A percentile compares a stretch with the other conserved stretches of the same genome.
Evolutionary conservation across 2,797 vertebrate genomes (phyloP).

Genomic region (Paguma larvata): DNA sequence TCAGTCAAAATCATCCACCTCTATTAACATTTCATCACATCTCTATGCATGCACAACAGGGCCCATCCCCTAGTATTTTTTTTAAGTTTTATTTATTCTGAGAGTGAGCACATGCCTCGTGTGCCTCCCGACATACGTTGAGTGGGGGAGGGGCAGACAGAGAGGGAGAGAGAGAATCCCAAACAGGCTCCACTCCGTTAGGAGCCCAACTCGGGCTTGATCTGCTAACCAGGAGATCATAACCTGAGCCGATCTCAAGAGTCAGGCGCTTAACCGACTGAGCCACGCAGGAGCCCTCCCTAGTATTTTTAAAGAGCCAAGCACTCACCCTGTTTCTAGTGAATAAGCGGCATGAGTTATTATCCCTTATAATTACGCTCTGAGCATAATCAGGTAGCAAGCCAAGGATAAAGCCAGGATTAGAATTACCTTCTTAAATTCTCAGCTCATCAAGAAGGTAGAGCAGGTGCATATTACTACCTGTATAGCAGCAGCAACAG

Average conservation of each 20-base stretch:
- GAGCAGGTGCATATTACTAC: background rate
- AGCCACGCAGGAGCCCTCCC: background rate
- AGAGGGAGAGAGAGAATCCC: background rate
- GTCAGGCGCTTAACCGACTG: background rate
- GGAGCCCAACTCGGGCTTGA: no score
- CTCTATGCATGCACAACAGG: background rate
- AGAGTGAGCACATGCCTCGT: background rate
- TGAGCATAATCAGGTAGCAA: slow-evolving; percentile 47
- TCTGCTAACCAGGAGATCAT: background rate
- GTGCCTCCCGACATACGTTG: no score
- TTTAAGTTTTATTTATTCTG: background rate
- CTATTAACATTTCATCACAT: background rate
- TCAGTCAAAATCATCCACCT: slow-evolving; percentile 7
- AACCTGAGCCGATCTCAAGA: background rate
- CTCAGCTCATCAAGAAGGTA: slow-evolving; percentile 39
- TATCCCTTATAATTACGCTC: slow-evolving; percentile 33
- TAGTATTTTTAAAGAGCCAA: background rate
- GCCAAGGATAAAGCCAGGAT: slow-evolving; percentile 61
- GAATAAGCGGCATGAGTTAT: background rate
- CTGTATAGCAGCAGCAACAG: background rate
- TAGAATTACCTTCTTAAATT: slow-evolving; percentile 63
- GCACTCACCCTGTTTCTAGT: background rate
- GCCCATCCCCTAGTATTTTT: background rate
- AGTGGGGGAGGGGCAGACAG: background rate
- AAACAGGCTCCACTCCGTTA: background rate